These are phyloP conservation scores for Anticlea derivata DNA, from an alignment of 2,888 invertebrate species.

Conservation along the genomic window DNA sequence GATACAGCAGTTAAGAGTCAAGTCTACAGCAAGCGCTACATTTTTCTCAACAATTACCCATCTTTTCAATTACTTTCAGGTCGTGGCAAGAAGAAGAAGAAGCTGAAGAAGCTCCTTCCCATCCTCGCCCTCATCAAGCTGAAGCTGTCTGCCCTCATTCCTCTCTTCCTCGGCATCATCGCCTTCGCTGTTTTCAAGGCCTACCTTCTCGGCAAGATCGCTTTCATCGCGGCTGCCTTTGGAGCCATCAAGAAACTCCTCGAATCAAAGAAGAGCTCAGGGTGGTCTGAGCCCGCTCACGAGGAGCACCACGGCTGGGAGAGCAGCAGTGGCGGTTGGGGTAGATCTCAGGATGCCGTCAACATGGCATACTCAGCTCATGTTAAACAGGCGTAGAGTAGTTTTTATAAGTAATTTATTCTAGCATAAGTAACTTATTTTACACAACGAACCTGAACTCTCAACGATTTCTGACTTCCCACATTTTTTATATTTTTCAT, in stretches of 20 bases:
- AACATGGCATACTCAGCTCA: conserved; percentile 88
- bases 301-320: conserved; percentile 82
- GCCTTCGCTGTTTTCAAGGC: conserved; percentile 93
- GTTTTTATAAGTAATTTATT: conserved; percentile 52
- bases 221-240: conserved; percentile 89
- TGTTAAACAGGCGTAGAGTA: conserved; percentile 64
- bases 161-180: conserved; percentile 88
- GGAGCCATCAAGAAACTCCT: conserved; percentile 87
- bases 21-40: too few relatives aligned
- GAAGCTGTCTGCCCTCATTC: conserved; percentile 90
- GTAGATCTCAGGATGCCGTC: conserved; percentile 86
- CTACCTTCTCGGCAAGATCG: conserved; percentile 91
- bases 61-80: conserved; percentile 66
- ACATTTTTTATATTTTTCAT: conserved; percentile 11
- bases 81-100: conserved; percentile 92
- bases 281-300: conserved; percentile 87
- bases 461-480: conserved; percentile 31
- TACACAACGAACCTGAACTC: conserved; percentile 39
- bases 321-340: conserved; percentile 82
- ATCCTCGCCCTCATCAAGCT: conserved; percentile 90
- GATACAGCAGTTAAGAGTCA: too few relatives aligned
- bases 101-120: conserved; percentile 90
- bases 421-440: conserved; percentile 46
- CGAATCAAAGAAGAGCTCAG: conserved; percentile 88
- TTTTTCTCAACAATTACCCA: too few relatives aligned